A percentile compares a stretch with the other conserved stretches of the same genome.
Conservation (phyloP, 2,797 vertebrate genomes). For the Microhierax caerulescens region DNA sequence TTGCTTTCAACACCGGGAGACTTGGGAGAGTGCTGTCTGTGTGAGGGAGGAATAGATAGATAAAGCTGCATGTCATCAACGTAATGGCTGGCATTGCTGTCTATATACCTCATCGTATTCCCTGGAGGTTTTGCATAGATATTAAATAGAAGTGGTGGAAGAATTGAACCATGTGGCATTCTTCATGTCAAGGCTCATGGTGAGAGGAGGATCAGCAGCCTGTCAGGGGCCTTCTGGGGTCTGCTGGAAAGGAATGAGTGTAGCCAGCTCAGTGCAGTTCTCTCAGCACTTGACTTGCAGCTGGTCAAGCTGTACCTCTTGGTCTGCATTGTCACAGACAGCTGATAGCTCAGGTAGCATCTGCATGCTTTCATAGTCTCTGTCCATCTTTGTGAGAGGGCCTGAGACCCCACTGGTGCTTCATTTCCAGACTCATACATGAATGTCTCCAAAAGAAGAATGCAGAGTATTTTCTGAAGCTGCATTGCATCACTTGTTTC, state of each 20-base stretch:
- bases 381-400: background rate
- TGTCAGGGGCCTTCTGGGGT: background rate
- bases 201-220: background rate
- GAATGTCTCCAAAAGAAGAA: background rate
- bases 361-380: background rate
- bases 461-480: background rate
- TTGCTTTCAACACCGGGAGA: background rate
- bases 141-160: slow-evolving; percentile 15
- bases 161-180: slow-evolving; percentile 6
- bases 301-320: background rate
- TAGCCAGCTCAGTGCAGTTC: background rate
- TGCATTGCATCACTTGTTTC: background rate
- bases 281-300: background rate
- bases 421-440: background rate
- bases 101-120: background rate
- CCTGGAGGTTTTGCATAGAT: background rate
- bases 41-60: background rate
- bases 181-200: background rate
- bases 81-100: background rate
- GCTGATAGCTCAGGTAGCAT: background rate
- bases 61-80: background rate
- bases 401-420: background rate
- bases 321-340: background rate
- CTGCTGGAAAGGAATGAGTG: background rate
- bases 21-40: background rate